Base-by-base conservation (phyloP, 2,113 vertebrate species). In the Aramus guarauna region DNA sequence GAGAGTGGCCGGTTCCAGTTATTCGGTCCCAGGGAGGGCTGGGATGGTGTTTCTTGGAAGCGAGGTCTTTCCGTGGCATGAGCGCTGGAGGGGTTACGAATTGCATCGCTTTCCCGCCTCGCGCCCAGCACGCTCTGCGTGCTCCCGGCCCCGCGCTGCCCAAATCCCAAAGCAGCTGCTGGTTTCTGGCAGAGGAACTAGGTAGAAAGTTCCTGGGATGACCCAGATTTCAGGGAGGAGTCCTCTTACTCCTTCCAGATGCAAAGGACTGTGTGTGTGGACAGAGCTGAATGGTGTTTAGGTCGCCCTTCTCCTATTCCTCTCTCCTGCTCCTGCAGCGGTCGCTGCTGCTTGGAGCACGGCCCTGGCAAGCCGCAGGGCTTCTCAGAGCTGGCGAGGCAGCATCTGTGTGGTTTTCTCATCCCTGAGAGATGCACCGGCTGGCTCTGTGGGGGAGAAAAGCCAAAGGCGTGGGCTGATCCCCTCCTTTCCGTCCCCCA, bases 61-160 rank as follows among this genome's bases (percentile, higher is more conserved):
- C 0, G 0, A 48, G 12, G 3, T 39, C 62, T 34, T 15, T 13
- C 48, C 3, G 0, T 23, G 48, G 45, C 22, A 8, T 1, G 37
- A 76, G 60, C 3, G 1, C 66, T 60, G 78, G 78, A 58, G 37
- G 48, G 27, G 15, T 37, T 21, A 11, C 1, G 1, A 19, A n/a
- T 56, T 50, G 41, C 64, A 19, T 45, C 53, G 3, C 56, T 53
- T 32, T 17, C 34, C 30, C 58, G 47, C 60, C 24, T 76, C 53
- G 2, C 6, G 1, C 15, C 37, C 47, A 18, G 34, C 63, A 2
- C 12, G 4, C 71, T 58, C 53, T 8, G 2, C 26, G 47, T 19
- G 21, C 63, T 81, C 75, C 82, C 4, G 2, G 8, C 58, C 64
- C 58, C 1, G 3, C 22, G 76, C 30, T 48, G 37, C 34, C n/a